Evolutionary conservation across 2,797 vertebrate species (phyloP), one percentile per base, ranked within the genome.

Genomic region (Cyprinodon diabolis): DNA sequence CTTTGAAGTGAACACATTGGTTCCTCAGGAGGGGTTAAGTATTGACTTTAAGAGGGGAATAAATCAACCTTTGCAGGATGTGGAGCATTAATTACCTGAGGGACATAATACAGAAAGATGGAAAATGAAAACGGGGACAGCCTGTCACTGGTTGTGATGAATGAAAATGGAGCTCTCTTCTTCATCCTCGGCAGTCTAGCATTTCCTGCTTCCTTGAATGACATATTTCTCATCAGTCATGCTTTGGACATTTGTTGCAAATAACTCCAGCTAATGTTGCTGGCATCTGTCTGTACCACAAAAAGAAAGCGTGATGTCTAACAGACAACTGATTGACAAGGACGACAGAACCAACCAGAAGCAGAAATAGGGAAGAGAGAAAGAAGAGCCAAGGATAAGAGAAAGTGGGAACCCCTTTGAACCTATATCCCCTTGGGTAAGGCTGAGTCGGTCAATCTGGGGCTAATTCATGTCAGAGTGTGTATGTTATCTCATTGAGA

Each of bases 381-480:
- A 66, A 68, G 69, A 65, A 65, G 71, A 70, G 55, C 6, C 21
- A 60, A 76, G 56, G 72, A 68, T 68, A 52, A 75, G 74, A 86
- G 79, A 85, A 87, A 74, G 71, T 73, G 72, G 79, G 66, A 71
- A 72, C 85, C 84, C 86, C 75, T 82, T 66, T 84, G 77, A 78
- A 84, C 81, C 75, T 72, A 73, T 82, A 90, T 85, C 92, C 94
- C 94, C 93, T 76, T 51, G 89, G 91, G 93, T 90, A 87, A 71
- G 90, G 91, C 83, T 78, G 79, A 94, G 96, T 96, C 95, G 91
- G 94, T 95, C 95, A 92, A 95, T 96, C 96, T 95, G 91, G 87
- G 94, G 94, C 95, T 96, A 96, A 96, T 96, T 96, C 95, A 92
- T 96, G 96, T 97, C 95, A 95, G 93, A 91, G 90, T 91, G 90